Base-by-base conservation (phyloP, 92 coral and sea anemone genomes). In the Epizoanthus stellaris region DNA sequence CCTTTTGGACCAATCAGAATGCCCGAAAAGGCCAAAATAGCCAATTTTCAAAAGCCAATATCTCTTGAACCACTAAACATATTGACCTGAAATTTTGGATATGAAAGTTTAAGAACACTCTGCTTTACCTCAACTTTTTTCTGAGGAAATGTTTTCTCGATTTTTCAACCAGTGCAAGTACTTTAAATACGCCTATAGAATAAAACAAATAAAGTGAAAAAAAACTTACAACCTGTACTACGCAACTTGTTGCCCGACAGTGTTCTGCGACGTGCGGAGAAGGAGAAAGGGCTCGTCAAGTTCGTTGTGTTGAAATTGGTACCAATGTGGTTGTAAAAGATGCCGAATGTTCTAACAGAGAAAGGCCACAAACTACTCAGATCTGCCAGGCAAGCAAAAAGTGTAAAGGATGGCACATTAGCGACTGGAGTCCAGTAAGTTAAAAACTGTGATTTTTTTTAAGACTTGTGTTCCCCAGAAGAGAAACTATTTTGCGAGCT, bases 391-490 rank as follows among this genome's bases (percentile, higher is more conserved):
- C 83, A 3, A 79, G 57, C 57, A 79, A 43, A 13, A 47, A 40
- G 6, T 79, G 83, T 79, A 79, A 72, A 42, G 71, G 83, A 62
- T 79, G 83, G 83, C 83, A 42, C 72, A 63, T 79, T 4, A 59
- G 83, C 20, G 52, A 43, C 72, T 79, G 83, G 83, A 63, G 83
- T 38, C 70, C 21, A 40, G 83, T 79, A 79, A 79, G 83, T 79
- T 58, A n/a, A 3, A 3, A 43, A 45, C 8, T 14, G 16, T 6
- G 2, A 7, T 1, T 1, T 17, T 21, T 6, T 20, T 14, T 16
- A 45, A 45, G 52, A 3, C 42, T 34, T 67, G 42, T 19, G 36
- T 25, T 66, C 15, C 38, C 25, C 0, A 66, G 39, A 30, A 30
- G 34, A 30, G 34, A 30, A 30, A 30, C 34, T 30, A 30, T 30